Evolutionary conservation across 2,888 invertebrate species (phyloP), one percentile per base, ranked within the genome.

Genomic region (Troglohyphantes excavatus): DNA sequence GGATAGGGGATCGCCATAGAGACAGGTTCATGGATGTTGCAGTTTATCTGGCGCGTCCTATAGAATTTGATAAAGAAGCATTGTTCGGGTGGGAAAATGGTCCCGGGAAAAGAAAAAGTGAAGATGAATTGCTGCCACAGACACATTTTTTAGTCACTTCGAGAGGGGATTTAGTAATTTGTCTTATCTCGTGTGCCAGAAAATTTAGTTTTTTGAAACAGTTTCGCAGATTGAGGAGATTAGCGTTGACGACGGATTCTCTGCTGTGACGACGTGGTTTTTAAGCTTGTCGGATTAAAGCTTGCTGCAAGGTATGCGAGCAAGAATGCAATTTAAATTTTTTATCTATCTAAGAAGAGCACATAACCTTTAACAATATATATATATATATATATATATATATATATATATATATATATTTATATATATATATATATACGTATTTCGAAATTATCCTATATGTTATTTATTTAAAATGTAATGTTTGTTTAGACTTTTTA

Each of bases 41-140:
- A 53, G 17, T 6, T 23, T 43, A 67, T 59, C 27, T 23, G 33
- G 39, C 2, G n/a, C 17, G 68, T 43, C 17, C n/a, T 33, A 53
- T 21, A 21, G 61, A 61, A 82, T 72, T 70, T 70, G 72, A 82
- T 82, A 53, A 61, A 13, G 75, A 19, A 17, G 23, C 61, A 61
- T 61, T 70, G 61, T 82, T 70, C 39, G 19, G 46, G 33, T 33
- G 17, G 5, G 13, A 46, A 53, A 19, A 81, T 59, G 67, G 29
- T 61, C 53, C 33, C 17, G 7, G 19, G 21, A n/a, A 21, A 5
- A 68, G n/a, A 70, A 39, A 0, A 72, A 61, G 33, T 23, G 33
- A 19, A 68, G 61, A 72, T 19, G 29, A 72, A 72, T 72, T 21
- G 61, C 9, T 82, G 82, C 39, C 82, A 70, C 13, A 33, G 19